Evolutionary conservation across 2,888 invertebrate species (phyloP), one percentile per base, ranked within the genome.

Genomic region (Keiferia lycopersicella): DNA sequence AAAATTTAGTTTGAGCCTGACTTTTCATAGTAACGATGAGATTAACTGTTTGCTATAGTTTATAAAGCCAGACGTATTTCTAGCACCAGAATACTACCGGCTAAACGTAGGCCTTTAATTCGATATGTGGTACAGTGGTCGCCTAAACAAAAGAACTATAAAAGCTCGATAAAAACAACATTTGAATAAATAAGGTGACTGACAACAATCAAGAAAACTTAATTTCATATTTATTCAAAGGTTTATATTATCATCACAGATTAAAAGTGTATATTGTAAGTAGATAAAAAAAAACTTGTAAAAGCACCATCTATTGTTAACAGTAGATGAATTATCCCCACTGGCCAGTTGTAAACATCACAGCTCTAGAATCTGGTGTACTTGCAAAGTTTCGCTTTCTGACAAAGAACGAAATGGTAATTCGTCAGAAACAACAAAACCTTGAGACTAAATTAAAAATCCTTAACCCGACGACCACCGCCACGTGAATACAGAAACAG

Each of bases 401-500:
- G 16, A 45, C 45, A 45, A 45, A 45, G 3, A 26, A 26, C 2
- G 45, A 45, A 45, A 10, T 45, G 45, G 45, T 45, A 45, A 1
- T 45, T 45, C 4, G 45, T 45, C n/a, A 45, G 1, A 45, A 16
- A 14, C n/a, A n/a, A 45, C 3, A 45, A n/a, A 16, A 45, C n/a
- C n/a, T 16, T n/a, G 8, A 45, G 16, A 45, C 45, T n/a, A 45
- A 12, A 50, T 18, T 20, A 10, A 20, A 20, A 50, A 50, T 20
- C 3, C 18, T 20, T 11, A 20, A 20, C 10, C 51, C 22, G 51
- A 14, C 22, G 56, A 56, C 56, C 56, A 56, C 56, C 8, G 56
- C 26, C 56, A 20, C 56, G 30, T 12, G 10, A 56, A 26, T 16
- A 34, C 51, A 16, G 34, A 45, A 51, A 50, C 80, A 82, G 77